A percentile compares a stretch with the other conserved stretches of the same genome.
Evolutionary conservation across 35 echinoderm and acorn worm genomes (phyloP).

Genomic region (Holothuria glaberrima): DNA sequence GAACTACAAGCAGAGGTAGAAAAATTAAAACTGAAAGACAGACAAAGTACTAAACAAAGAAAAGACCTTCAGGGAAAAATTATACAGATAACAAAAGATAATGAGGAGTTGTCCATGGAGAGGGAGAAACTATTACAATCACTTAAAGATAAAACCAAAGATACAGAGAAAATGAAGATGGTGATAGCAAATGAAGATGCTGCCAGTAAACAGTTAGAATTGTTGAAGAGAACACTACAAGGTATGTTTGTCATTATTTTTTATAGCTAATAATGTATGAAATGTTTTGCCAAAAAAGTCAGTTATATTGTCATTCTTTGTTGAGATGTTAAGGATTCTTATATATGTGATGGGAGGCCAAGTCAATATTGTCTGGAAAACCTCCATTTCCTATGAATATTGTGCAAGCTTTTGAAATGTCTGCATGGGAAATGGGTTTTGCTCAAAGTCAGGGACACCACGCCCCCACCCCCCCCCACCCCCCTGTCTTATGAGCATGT

Average conservation of each 20-base stretch:
- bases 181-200: background rate
- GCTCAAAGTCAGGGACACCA: too few species aligned
- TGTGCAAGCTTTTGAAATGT: too few species aligned
- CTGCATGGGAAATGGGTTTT: too few species aligned
- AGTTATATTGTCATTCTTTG: constrained; percentile 6
- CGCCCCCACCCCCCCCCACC: too few species aligned
- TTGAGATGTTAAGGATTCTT: too few species aligned
- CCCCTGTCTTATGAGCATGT: too few species aligned
- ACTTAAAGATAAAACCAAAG: background rate
- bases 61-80: constrained; percentile 28
- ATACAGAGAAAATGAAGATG: background rate
- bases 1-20: constrained; percentile 12
- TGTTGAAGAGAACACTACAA: constrained; percentile 3
- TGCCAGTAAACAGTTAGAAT: background rate
- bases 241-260: background rate
- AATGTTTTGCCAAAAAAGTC: background rate
- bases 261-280: too few species aligned
- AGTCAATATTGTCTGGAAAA: too few species aligned
- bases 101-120: background rate
- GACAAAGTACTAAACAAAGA: constrained; percentile 38
- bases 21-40: constrained; percentile 55
- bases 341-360: too few species aligned
- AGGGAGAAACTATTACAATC: background rate
- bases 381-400: too few species aligned
- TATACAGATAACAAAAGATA: background rate